Conservation (phyloP, 2,797 vertebrate genomes). For the Sus cebifrons region DNA sequence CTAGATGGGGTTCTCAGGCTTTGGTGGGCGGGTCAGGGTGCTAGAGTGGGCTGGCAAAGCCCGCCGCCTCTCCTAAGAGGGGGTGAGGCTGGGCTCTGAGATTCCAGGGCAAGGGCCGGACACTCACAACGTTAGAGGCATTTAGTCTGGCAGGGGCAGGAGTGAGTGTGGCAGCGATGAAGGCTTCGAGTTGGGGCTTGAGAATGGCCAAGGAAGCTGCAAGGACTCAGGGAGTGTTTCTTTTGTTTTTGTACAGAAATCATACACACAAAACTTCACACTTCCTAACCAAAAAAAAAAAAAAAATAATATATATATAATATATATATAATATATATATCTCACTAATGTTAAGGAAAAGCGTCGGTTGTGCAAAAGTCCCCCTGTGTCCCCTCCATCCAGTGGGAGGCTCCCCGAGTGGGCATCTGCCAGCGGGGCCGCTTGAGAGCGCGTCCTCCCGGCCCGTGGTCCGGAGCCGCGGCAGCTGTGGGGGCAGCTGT, state of each 20-base stretch:
- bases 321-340: conserved; percentile 85
- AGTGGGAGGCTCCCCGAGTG: conserved; percentile 81
- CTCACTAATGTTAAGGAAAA: conserved; percentile 91
- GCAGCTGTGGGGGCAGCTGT: not conserved
- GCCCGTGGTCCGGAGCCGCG: conserved; percentile 67
- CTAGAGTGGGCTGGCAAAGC: not conserved
- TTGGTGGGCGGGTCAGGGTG: not conserved
- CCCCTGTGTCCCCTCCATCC: conserved; percentile 88
- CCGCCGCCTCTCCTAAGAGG: conserved; percentile 80
- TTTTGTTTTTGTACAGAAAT: conserved; percentile 90
- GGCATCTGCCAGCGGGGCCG: conserved; percentile 84
- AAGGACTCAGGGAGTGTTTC: conserved; percentile 82
- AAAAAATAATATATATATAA: conserved; percentile 82
- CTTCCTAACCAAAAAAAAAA: conserved; percentile 90
- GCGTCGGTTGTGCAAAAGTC: conserved; percentile 92
- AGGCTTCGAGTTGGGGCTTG: conserved; percentile 82
- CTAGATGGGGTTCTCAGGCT: not conserved
- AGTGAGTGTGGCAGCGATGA: conserved; percentile 71
- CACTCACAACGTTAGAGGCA: conserved; percentile 77
- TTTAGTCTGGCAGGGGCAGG: not conserved
- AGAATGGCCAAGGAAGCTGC: conserved; percentile 86
- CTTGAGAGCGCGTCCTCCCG: conserved; percentile 78
- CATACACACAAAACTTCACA: conserved; percentile 91
- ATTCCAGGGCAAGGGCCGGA: conserved; percentile 71
- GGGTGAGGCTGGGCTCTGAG: conserved; percentile 69